Evolutionary conservation across 1,140 invertebrate genomes (phyloP).

Genomic region (Zaprionus inermis): DNA sequence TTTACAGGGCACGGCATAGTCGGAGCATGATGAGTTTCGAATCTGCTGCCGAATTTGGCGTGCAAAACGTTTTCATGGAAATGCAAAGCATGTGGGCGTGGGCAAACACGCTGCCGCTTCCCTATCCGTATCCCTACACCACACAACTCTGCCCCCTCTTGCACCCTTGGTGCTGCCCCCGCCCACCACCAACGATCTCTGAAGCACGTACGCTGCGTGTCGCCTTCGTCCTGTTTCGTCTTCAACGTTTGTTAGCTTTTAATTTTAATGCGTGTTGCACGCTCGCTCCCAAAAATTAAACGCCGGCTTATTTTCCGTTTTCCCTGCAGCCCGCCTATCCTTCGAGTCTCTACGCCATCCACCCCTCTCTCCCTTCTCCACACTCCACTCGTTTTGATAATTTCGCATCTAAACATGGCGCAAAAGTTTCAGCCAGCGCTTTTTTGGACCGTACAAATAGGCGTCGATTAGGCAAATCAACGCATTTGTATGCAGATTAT

Average conservation of each 20-base stretch:
- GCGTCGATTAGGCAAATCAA: conserved; percentile 82
- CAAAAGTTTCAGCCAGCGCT: conserved; percentile 41
- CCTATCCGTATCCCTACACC: neutral
- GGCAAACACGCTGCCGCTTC: conserved; percentile 4
- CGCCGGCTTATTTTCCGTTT: conserved; percentile 68
- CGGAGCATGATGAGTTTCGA: too few species aligned
- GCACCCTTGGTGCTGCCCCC: neutral
- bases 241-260: conserved; percentile 60
- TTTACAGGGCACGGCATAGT: conserved; percentile 3
- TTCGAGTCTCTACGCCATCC: neutral
- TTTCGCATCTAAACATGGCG: conserved; percentile 62
- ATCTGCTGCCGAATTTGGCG: conserved; percentile 33
- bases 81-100: conserved; percentile 66
- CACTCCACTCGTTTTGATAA: conserved; percentile 34
- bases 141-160: neutral
- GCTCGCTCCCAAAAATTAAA: conserved; percentile 78
- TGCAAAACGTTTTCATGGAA: conserved; percentile 75
- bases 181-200: conserved; percentile 19
- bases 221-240: conserved; percentile 31
- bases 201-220: conserved; percentile 59
- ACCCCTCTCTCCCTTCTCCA: neutral
- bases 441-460: conserved; percentile 73
- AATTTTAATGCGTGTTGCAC: conserved; percentile 80
- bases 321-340: neutral
- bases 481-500: conserved; percentile 82